Conservation (phyloP, 2,113 vertebrate species). For the Amblyopsis rosae region DNA sequence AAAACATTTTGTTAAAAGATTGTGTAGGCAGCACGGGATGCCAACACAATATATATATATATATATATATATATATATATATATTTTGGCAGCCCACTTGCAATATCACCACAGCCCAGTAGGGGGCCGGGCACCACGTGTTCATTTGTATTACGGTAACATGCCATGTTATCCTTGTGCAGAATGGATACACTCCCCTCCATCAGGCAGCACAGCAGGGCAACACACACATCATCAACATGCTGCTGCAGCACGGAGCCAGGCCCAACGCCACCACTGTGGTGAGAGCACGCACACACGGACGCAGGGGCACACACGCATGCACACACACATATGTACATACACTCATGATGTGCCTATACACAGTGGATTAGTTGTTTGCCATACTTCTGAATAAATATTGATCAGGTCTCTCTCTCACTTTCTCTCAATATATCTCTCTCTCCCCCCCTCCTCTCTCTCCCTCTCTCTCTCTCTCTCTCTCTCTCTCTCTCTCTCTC, state of each 20-base stretch:
- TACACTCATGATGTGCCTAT: background rate
- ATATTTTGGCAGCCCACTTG: too few species aligned
- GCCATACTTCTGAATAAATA: too few species aligned
- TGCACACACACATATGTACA: background rate
- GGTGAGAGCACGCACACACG: slow-evolving; percentile 69
- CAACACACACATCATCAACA: slow-evolving; percentile 96
- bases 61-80: too few species aligned
- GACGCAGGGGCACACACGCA: background rate
- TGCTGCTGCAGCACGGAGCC: slow-evolving; percentile 90
- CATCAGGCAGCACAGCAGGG: slow-evolving; percentile 98
- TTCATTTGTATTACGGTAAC: background rate
- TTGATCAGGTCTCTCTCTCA: background rate
- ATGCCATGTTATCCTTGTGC: slow-evolving; percentile 9
- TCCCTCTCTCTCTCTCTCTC: background rate
- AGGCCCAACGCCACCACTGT: slow-evolving; percentile 92
- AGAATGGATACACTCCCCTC: slow-evolving; percentile 96
- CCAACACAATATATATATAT: too few species aligned
- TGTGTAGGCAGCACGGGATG: too few species aligned
- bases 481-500: slow-evolving; percentile 1
- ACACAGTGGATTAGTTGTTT: background rate
- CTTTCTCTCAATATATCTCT: background rate
- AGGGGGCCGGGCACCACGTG: background rate
- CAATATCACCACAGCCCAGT: too few species aligned
- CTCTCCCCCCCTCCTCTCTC: background rate
- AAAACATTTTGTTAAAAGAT: too few species aligned